Evolutionary conservation across 2,113 vertebrate genomes (phyloP), one percentile per base, ranked within the genome.

Genomic region (Triplophysa tibetana): DNA sequence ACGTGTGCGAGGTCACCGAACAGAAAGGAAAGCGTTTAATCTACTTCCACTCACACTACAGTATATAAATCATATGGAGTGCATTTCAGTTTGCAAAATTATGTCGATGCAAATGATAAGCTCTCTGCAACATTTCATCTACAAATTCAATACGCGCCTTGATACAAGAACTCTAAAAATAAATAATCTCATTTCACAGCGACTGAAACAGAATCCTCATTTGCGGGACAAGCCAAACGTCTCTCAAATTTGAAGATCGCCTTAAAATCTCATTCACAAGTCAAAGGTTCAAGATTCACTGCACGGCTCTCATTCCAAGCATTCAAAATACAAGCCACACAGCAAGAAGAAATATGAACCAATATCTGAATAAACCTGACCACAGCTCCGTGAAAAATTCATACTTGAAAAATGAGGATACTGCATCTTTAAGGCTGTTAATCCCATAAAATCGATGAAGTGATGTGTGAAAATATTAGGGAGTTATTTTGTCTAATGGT

Each of bases 161-260:
- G 60, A 75, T 50, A 75, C 33, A 63, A 63, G 60, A 75, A n/a
- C 56, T 12, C 16, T 7, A 65, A 77, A 65, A 52, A 23, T 19
- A 65, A 52, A 23, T 33, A 65, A 65, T 77, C 24, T 64, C 61
- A 76, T 76, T 5, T 33, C 13, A 52, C 62, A n/a, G 17, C 29
- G 45, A 38, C 19, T 38, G 17, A 63, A 75, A 63, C 23, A 7
- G 73, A 50, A 48, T 63, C 9, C 60, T 63, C 60, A 26, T 75
- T 75, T 13, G 41, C 60, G 26, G 62, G 24, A 65, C 5, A 17
- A 77, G 62, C 24, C n/a, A 29, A 75, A 62, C 63, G 21, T 26
- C 54, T 74, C 63, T 75, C 19, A 29, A 61, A 75, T 62, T 48
- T 12, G 60, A 16, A 63, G 23, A 26, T 8, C 63, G 73, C 41